Evolutionary conservation across 2,113 vertebrate species (phyloP).

Genomic region (Rhinopomastus cyanomelas): DNA sequence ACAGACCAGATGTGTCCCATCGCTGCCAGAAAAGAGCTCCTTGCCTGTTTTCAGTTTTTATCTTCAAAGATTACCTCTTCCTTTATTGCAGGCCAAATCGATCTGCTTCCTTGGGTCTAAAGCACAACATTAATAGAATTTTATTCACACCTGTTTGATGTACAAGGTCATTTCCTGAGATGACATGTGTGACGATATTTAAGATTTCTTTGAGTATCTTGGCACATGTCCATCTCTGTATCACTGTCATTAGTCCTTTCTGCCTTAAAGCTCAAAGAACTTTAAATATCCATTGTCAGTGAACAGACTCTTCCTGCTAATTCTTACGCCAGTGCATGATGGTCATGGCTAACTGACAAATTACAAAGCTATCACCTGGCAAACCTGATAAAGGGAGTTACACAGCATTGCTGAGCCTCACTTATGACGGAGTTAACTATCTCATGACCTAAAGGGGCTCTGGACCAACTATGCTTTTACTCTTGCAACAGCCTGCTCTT

Average conservation of each 20-base stretch:
- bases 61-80: neutral
- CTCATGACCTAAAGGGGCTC: rapidly evolving
- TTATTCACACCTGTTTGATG: neutral
- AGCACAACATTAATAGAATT: neutral
- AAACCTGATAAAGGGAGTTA: neutral
- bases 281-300: neutral
- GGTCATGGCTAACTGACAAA: neutral
- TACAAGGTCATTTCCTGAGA: neutral
- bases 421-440: neutral
- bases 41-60: neutral
- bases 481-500: neutral
- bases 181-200: neutral
- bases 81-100: neutral
- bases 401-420: neutral
- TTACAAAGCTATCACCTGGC: neutral
- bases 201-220: neutral
- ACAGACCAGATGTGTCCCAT: neutral
- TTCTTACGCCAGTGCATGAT: neutral
- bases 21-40: neutral
- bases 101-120: neutral
- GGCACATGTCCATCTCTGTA: neutral
- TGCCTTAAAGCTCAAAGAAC: neutral
- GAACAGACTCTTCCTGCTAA: neutral
- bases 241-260: neutral
- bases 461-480: neutral